phyloP scores from a whole-genome alignment of 2,113 vertebrate species.

The Jacana jacana region DNA sequence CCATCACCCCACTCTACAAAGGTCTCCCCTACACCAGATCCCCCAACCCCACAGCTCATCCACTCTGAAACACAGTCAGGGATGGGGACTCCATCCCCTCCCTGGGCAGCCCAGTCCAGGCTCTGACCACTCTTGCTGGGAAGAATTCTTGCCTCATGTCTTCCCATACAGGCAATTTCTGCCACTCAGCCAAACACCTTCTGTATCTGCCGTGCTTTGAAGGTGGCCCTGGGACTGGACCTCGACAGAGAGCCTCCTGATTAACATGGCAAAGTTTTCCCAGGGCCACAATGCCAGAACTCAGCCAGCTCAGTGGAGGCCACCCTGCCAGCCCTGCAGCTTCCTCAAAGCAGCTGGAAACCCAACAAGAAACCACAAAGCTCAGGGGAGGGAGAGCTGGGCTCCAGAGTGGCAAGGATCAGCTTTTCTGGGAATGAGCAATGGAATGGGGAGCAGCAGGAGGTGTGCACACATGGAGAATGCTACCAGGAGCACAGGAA shows the following conservation, averaged over 20 bases:
- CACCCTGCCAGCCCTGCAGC: neutral
- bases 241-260: neutral
- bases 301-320: neutral
- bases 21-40: too few relatives aligned
- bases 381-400: neutral
- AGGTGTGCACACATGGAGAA: neutral
- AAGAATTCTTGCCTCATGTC: too few relatives aligned
- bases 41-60: too few relatives aligned
- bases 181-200: neutral
- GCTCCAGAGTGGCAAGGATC: neutral
- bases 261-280: neutral
- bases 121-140: too few relatives aligned
- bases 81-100: too few relatives aligned
- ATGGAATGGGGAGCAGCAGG: neutral
- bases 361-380: neutral
- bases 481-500: neutral
- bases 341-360: neutral
- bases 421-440: rapidly evolving
- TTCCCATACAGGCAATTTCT: neutral
- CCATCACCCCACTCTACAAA: too few relatives aligned
- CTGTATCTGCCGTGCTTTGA: neutral
- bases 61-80: too few relatives aligned
- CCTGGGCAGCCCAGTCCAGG: too few relatives aligned
- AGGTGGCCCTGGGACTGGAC: neutral
- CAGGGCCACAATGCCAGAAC: neutral